Base-by-base conservation (phyloP, 2,797 vertebrate species). In the Phalloptychus januarius region DNA sequence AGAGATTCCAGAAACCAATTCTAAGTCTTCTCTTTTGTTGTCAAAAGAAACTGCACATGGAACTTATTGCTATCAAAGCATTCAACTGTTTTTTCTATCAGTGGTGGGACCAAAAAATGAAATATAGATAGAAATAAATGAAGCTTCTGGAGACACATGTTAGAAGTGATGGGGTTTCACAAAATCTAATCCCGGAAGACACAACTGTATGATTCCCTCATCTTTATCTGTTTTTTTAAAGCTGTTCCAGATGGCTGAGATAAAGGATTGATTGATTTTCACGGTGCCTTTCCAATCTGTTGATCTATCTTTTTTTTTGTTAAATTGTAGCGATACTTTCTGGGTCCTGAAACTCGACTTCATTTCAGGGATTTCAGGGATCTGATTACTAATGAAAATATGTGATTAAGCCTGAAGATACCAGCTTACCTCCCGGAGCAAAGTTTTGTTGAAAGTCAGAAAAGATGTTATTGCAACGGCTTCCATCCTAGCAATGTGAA, bases 181-280 rank as follows among this genome's bases (percentile, higher is more conserved):
- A 31, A 78, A 58, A 78, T 73, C 12, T 2, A 48, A 74, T 78
- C 52, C 72, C 36, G 73, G 44, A 71, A 67, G 69, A 48, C 50
- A 23, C 28, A 31, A 18, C 31, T 44, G 23, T 28, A 15, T 54
- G 12, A 42, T 31, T 42, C 45, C 70, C 56, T 71, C 40, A 67
- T 69, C 36, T 74, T 18, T 76, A 12, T 15, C 25, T 65, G 45
- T 78, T 52, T 67, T 77, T 65, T 50, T 5, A 3, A 48, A 36
- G 74, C 76, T 25, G 36, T 2, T 54, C 48, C 38, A 15, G 33
- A 74, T 40, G 45, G 46, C 7, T 72, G 56, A 72, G 16, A 75
- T 50, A 46, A 67, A 72, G 58, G 31, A 36, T 8, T 16, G 42
- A 74, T 71, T 79, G 38, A 74, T 58, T 83, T 63, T 33, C 11